Evolutionary conservation across 2,113 vertebrate genomes (phyloP), one percentile per base, ranked within the genome.

Genomic region (Struthio camelus): DNA sequence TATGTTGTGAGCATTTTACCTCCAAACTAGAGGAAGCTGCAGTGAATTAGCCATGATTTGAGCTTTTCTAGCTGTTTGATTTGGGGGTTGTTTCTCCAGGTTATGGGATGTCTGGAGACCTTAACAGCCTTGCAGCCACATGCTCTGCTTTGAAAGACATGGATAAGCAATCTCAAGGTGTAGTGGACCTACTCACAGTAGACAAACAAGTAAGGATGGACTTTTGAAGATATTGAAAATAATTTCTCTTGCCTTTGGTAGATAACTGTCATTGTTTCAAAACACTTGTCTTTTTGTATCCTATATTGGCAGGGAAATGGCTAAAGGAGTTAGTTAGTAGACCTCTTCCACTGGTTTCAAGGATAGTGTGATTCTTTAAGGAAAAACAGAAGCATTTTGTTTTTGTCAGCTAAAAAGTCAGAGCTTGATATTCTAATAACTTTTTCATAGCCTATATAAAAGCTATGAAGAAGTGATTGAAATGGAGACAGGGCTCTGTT

Each of bases 91-190:
- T 90, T 40, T n/a, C 56, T 78, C 1, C 78, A 99, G 99, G 98
- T 94, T 99, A 99, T n/a, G 98, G 98, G 87, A 98, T 98, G 97
- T 96, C 97, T 3, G 98, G 98, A 32, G 99, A 99, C 95, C 95
- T 99, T n/a, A 98, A 85, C 77, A 98, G 97, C 95, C 97, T 99
- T 46, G 90, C 90, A 30, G 89, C 97, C 36, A 98, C 98, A 2
- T 98, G 98, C 94, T 96, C 97, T 3, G 76, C 98, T 94, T 96
- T 99, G 80, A 96, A 93, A 59, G 97, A 98, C 16, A 79, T 85
- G 0, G 96, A 97, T 22, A 91, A 98, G 81, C 97, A 98, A 71
- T 96, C 97, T 8, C 94, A 50, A 38, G 97, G 97, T 3, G 59
- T 98, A 64, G 84, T 99, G 75, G 99, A 99, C 96, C 98, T 99